Conservation (phyloP, 1,140 invertebrate genomes). For the Pseudomyrmex cubaensis region DNA sequence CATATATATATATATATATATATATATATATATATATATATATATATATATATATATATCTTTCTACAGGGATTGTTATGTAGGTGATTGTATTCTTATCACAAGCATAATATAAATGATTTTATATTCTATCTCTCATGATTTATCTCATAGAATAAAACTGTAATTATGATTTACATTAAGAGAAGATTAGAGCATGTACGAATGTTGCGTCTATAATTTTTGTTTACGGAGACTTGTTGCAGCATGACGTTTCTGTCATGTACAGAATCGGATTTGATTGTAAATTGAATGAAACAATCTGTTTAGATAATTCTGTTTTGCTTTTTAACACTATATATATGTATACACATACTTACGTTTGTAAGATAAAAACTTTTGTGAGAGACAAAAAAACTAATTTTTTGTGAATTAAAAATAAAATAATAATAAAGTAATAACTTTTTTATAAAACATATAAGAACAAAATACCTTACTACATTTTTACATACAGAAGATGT, state of each 20-base stretch:
- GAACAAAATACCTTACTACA: too few species aligned
- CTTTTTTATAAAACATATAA: too few species aligned
- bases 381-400: neutral
- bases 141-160: neutral
- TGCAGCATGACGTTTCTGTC: neutral
- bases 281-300: neutral
- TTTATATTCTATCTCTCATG: neutral
- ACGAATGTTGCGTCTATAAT: neutral
- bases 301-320: too few species aligned
- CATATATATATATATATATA: too few species aligned
- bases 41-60: neutral
- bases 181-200: slow-evolving; percentile 19
- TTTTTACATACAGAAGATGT: neutral
- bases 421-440: too few species aligned
- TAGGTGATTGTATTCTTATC: too few species aligned
- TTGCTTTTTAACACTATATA: neutral
- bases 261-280: neutral
- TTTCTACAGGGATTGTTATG: neutral
- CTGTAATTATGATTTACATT: neutral
- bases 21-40: too few species aligned
- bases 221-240: neutral
- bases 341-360: too few species aligned
- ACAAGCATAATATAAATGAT: neutral
- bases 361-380: too few species aligned
- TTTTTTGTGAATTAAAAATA: too few species aligned